phyloP scores from a whole-genome alignment of 2,888 invertebrate species.

The Thyatira batis region DNA sequence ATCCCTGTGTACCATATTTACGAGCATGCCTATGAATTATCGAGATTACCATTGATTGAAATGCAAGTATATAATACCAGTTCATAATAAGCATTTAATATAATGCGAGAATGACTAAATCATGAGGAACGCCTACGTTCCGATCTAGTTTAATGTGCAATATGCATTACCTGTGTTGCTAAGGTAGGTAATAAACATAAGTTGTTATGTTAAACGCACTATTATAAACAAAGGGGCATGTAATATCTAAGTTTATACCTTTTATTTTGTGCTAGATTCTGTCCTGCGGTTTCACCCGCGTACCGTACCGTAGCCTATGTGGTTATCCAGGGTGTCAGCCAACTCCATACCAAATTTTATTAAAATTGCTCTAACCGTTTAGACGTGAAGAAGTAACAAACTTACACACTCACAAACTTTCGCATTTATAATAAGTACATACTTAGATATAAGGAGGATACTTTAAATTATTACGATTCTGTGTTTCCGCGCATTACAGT shows the following conservation, averaged over 20 bases:
- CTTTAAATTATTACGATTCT: no score
- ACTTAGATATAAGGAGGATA: no score
- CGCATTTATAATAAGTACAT: no score
- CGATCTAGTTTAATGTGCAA: slow-evolving; percentile 32
- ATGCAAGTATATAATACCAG: slow-evolving; percentile 10
- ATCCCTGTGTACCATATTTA: neutral
- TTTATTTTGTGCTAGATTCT: neutral
- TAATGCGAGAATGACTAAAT: slow-evolving; percentile 25
- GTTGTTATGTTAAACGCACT: neutral
- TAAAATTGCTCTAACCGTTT: no score
- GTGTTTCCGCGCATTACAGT: no score
- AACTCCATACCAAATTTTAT: no score
- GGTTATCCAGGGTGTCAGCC: no score
- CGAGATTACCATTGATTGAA: slow-evolving; percentile 14
- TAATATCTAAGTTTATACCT: neutral
- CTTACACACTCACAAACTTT: no score
- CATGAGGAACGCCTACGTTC: slow-evolving; percentile 39
- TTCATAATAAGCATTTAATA: slow-evolving; percentile 16
- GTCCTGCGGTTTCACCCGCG: no score
- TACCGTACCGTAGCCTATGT: no score
- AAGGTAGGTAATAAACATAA: neutral
- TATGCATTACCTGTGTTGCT: neutral
- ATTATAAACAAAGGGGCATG: neutral
- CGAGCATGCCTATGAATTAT: slow-evolving; percentile 4
- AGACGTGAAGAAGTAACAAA: no score